Evolutionary conservation across 2,888 invertebrate species (phyloP).

Genomic region (Oasisia sp.): DNA sequence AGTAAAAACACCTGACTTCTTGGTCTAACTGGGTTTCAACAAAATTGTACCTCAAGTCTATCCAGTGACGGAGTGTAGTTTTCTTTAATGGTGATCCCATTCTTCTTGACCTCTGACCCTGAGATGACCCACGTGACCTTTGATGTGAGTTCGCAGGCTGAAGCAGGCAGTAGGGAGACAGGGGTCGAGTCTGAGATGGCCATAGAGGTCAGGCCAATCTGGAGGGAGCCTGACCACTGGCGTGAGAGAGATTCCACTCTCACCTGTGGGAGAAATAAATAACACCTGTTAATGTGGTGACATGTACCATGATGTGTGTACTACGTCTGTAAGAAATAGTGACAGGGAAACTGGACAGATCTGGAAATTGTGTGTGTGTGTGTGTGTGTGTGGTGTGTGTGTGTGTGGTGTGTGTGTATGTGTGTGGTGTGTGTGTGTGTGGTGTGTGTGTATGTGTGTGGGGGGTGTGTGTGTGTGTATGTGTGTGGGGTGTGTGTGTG

Average conservation of each 20-base stretch:
- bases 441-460: too few species aligned
- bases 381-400: too few species aligned
- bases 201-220: constrained; percentile 88
- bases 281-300: constrained; percentile 24
- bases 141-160: constrained; percentile 55
- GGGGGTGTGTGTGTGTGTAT: too few species aligned
- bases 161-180: constrained; percentile 63
- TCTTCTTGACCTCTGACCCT: constrained; percentile 78
- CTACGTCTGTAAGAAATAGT: neutral
- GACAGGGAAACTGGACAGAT: too few species aligned
- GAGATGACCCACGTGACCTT: constrained; percentile 60
- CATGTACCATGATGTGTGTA: neutral
- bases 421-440: too few species aligned
- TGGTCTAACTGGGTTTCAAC: too few species aligned
- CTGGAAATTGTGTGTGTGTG: too few species aligned
- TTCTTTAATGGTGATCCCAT: constrained; percentile 75
- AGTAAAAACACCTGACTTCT: too few species aligned
- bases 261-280: constrained; percentile 53
- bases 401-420: too few species aligned
- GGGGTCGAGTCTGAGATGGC: constrained; percentile 73
- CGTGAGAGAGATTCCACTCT: constrained; percentile 87
- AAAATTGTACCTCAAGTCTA: constrained; percentile 74
- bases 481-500: too few species aligned
- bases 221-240: constrained; percentile 91
- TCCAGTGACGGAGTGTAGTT: constrained; percentile 81